phyloP scores from a whole-genome alignment of 2,888 invertebrate genomes.

The Artemia sinica region DNA sequence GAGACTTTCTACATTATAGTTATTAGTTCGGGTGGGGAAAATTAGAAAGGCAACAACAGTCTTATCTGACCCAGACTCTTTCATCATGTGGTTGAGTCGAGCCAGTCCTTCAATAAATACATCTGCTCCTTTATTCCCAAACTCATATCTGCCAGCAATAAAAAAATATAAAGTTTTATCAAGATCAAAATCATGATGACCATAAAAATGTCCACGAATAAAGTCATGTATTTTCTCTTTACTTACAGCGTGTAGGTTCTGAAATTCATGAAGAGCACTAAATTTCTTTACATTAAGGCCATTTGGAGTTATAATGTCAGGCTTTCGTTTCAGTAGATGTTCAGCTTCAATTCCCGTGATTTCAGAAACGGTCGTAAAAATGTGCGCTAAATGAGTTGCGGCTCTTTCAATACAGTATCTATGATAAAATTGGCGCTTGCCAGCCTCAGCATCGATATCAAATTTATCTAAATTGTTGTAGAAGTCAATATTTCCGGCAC shows the following conservation, averaged over 20 bases:
- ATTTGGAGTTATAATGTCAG: slow-evolving; percentile 92
- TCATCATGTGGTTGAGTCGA: slow-evolving; percentile 80
- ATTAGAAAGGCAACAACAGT: slow-evolving; percentile 97
- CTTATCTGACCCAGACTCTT: slow-evolving; percentile 64
- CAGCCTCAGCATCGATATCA: slow-evolving; percentile 91
- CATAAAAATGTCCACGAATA: slow-evolving; percentile 93
- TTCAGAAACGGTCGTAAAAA: slow-evolving; percentile 95
- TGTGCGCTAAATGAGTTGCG: slow-evolving; percentile 72
- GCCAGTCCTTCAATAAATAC: slow-evolving; percentile 94
- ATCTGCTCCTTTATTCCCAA: slow-evolving; percentile 94
- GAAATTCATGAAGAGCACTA: slow-evolving; percentile 95
- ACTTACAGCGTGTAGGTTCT: slow-evolving; percentile 86
- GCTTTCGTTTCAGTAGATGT: slow-evolving; percentile 74
- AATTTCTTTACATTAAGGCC: slow-evolving; percentile 97
- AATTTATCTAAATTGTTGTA: slow-evolving; percentile 88
- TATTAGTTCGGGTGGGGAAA: slow-evolving; percentile 91
- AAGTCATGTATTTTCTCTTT: slow-evolving; percentile 98
- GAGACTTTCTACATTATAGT: slow-evolving; percentile 94
- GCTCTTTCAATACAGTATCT: slow-evolving; percentile 94
- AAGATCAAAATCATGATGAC: slow-evolving; percentile 93
- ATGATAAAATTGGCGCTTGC: slow-evolving; percentile 94
- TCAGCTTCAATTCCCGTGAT: slow-evolving; percentile 86
- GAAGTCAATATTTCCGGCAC: slow-evolving; percentile 96
- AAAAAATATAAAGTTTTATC: slow-evolving; percentile 97
- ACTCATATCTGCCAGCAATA: slow-evolving; percentile 96